A percentile compares a stretch with the other conserved stretches of the same genome.
Conservation (phyloP, 2,797 vertebrate genomes). For the Synanceia verrucosa region DNA sequence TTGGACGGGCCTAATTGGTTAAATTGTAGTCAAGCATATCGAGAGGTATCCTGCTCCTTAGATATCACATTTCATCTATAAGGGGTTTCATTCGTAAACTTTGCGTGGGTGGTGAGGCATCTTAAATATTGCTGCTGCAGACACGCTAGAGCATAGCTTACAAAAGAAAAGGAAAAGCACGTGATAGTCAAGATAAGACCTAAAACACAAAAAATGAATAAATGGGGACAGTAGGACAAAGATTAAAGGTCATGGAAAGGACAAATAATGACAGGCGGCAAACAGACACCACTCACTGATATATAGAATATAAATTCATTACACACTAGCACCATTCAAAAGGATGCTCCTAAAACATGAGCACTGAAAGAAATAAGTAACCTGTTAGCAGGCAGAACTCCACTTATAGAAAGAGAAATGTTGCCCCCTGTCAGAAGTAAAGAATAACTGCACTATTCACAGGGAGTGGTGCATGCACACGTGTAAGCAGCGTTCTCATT, state of each 20-base stretch:
- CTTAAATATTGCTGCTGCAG: conserved; percentile 18
- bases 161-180: background rate
- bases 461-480: conserved; percentile 14
- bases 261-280: conserved; percentile 12
- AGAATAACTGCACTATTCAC: conserved; percentile 57
- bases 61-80: conserved; percentile 8
- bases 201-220: background rate
- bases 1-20: conserved; percentile 6
- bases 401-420: conserved; percentile 61
- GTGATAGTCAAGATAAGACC: background rate
- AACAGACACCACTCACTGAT: conserved; percentile 11
- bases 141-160: background rate
- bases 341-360: conserved; percentile 4
- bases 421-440: conserved; percentile 75
- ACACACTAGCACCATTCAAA: conserved; percentile 11
- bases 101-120: conserved; percentile 15
- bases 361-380: background rate
- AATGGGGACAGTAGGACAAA: background rate
- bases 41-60: conserved; percentile 4
- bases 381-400: background rate
- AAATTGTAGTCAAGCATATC: conserved; percentile 4
- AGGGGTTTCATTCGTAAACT: conserved; percentile 3
- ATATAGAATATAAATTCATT: background rate
- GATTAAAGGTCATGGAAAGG: conserved; percentile 2
- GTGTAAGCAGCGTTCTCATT: conserved; percentile 12